Evolutionary conservation across 2,888 invertebrate genomes (phyloP).

Genomic region (Choristoneura rosaceana): DNA sequence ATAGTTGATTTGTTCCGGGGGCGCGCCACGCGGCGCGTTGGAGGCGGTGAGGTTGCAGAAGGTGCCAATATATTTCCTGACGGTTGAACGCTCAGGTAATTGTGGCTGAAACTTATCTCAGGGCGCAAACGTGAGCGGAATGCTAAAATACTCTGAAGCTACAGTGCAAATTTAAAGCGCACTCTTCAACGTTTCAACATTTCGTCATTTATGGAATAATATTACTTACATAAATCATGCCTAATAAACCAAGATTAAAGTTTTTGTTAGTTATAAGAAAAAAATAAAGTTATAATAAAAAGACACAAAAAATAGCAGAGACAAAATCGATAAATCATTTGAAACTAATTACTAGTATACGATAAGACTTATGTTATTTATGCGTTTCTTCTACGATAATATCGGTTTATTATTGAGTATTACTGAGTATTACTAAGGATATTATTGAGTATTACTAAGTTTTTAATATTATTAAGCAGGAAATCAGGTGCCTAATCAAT

Average conservation of each 20-base stretch:
- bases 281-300: neutral
- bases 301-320: neutral
- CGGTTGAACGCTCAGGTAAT: conserved; percentile 83
- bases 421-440: neutral
- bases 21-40: conserved; percentile 51
- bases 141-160: conserved; percentile 68
- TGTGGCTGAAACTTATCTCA: conserved; percentile 83
- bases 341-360: conserved; percentile 14
- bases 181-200: conserved; percentile 55
- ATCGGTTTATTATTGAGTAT: neutral
- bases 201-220: conserved; percentile 37
- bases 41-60: conserved; percentile 68
- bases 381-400: neutral
- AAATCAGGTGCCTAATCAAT: too few species aligned
- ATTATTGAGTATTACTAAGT: neutral
- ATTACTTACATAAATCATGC: neutral
- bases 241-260: neutral
- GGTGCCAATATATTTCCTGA: conserved; percentile 84
- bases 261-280: neutral
- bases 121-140: conserved; percentile 78
- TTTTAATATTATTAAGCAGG: too few species aligned
- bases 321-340: neutral
- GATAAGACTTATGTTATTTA: neutral
- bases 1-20: conserved; percentile 65
- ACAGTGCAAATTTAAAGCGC: conserved; percentile 77